Percentiles rank a stretch among this genome's conserved stretches.
Conservation (phyloP, 2,113 vertebrate genomes). For the Leucoraja erinaceus region DNA sequence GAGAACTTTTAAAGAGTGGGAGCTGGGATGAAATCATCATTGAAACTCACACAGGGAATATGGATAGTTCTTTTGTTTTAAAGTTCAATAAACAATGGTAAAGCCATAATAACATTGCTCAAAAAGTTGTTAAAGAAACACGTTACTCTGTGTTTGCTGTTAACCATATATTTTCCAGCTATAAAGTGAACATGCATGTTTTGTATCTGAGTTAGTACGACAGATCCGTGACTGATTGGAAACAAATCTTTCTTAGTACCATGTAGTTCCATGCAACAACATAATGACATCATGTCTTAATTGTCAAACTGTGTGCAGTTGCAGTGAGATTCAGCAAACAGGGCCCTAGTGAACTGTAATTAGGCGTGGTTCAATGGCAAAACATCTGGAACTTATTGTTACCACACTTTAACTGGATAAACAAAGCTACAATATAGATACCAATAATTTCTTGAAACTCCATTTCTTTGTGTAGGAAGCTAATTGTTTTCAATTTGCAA, state of each 20-base stretch:
- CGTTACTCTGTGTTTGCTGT: not conserved
- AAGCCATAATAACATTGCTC: not conserved
- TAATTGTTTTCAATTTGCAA: conserved; percentile 33
- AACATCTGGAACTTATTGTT: conserved; percentile 37
- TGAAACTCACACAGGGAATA: not conserved
- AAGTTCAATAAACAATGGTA: not conserved
- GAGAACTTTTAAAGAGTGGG: not conserved
- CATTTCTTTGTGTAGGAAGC: conserved; percentile 25
- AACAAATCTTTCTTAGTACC: conserved; percentile 35
- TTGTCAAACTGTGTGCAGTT: conserved; percentile 36
- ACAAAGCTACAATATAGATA: conserved; percentile 30
- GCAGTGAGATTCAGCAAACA: conserved; percentile 34
- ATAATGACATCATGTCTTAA: conserved; percentile 38
- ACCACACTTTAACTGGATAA: conserved; percentile 32
- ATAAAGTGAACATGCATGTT: conserved; percentile 17
- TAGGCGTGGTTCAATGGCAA: conserved; percentile 36
- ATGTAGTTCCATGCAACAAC: conserved; percentile 33
- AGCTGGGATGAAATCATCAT: conserved; percentile 1
- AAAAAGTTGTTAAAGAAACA: not conserved
- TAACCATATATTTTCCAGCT: not conserved
- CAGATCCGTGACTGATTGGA: conserved; percentile 29
- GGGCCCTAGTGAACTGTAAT: conserved; percentile 32
- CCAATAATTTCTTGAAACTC: not conserved
- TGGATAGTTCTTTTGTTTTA: not conserved
- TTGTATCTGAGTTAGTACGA: conserved; percentile 16